These are phyloP conservation scores for Eledone cirrhosa DNA, from an alignment of 2,888 invertebrate genomes.

Conservation along the genomic window DNA sequence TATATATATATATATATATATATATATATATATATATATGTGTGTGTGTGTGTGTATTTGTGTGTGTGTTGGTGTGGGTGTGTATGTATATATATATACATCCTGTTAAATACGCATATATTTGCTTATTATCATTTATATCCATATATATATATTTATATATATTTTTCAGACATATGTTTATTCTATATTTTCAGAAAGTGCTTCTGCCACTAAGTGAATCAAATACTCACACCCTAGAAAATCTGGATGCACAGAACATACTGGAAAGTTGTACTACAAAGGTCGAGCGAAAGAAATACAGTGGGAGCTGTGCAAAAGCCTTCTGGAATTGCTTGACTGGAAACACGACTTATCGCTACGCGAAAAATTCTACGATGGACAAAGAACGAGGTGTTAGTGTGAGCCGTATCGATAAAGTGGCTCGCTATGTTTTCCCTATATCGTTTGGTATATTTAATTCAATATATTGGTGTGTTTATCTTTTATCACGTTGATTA, in stretches of 20 bases:
- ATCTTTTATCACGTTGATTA: constrained; percentile 35
- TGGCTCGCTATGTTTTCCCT: constrained; percentile 82
- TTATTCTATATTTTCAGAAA: neutral
- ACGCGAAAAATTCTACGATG: constrained; percentile 38
- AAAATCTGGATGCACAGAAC: neutral
- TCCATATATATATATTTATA: no score
- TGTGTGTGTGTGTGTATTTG: no score
- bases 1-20: no score
- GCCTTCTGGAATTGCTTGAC: constrained; percentile 49
- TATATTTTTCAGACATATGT: no score
- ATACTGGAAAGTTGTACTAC: neutral
- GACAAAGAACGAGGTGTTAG: constrained; percentile 71
- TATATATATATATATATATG: no score
- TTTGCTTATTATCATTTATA: no score
- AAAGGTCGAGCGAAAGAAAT: neutral
- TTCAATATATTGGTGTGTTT: constrained; percentile 81
- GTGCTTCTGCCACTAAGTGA: constrained; percentile 29
- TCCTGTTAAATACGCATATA: no score
- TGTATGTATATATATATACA: no score
- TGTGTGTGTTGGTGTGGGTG: no score
- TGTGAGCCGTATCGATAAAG: constrained; percentile 82
- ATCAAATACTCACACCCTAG: constrained; percentile 28
- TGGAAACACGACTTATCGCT: constrained; percentile 48
- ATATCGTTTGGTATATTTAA: constrained; percentile 88
- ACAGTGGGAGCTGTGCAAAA: constrained; percentile 29